phyloP scores from a whole-genome alignment of 2,113 vertebrate species.

The Heterotis niloticus region DNA sequence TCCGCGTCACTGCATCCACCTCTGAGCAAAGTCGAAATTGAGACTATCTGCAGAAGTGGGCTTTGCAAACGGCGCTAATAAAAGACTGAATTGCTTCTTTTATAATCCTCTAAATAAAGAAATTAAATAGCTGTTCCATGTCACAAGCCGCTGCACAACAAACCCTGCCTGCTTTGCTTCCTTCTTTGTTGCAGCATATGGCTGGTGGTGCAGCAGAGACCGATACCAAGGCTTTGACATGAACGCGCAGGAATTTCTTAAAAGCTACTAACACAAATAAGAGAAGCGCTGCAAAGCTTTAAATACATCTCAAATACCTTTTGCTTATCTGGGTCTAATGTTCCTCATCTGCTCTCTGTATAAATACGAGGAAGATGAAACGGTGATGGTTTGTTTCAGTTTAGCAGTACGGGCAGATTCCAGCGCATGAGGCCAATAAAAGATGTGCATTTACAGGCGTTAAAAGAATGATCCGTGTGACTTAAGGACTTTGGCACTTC shows the following conservation, averaged over 20 bases:
- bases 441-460: too few relatives aligned
- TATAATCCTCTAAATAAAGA: conserved; percentile 1
- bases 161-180: background rate
- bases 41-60: background rate
- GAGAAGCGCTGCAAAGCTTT: too few relatives aligned
- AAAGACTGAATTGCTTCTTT: conserved; percentile 6
- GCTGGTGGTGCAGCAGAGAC: background rate
- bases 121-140: conserved; percentile 9
- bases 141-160: background rate
- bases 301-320: too few relatives aligned
- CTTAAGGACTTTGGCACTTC: background rate
- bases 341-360: too few relatives aligned
- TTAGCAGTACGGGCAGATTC: too few relatives aligned
- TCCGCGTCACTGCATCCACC: background rate
- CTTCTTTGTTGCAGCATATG: background rate
- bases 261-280: too few relatives aligned
- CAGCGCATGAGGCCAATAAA: background rate
- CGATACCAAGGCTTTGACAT: background rate
- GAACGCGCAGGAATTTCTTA: background rate
- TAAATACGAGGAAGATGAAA: too few relatives aligned
- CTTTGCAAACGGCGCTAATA: background rate
- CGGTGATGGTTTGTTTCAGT: too few relatives aligned
- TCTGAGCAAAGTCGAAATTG: background rate
- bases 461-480: background rate
- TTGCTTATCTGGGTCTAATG: too few relatives aligned